A percentile compares a stretch with the other conserved stretches of the same genome.
phyloP scores from a whole-genome alignment of 2,888 invertebrate species.

The Leptothorax acervorum region DNA sequence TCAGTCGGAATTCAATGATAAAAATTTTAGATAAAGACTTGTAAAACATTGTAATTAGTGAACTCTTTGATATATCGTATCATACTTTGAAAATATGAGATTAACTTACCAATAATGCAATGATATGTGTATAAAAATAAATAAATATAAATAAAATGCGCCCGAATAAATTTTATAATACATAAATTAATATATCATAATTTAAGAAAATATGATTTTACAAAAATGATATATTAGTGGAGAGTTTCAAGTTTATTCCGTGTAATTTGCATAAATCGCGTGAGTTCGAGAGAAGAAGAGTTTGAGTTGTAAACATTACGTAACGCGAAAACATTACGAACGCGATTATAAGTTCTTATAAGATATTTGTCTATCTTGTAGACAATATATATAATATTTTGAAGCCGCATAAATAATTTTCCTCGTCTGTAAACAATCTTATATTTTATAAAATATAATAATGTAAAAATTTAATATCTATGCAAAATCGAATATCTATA shows the following conservation, averaged over 20 bases:
- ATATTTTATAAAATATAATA: not conserved
- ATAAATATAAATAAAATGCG: not conserved
- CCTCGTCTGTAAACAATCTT: not conserved
- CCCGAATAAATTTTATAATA: not conserved
- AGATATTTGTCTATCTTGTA: not conserved
- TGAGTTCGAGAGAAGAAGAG: not conserved
- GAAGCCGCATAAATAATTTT: not conserved
- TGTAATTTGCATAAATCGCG: not conserved
- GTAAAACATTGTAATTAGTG: not conserved
- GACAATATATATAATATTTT: not conserved
- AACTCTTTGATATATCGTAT: not conserved
- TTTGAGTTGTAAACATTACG: constrained; percentile 17
- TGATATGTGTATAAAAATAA: not conserved
- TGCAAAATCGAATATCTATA: not conserved
- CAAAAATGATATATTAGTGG: not conserved
- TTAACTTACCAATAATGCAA: not conserved
- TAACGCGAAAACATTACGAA: not conserved
- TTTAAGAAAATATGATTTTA: not conserved
- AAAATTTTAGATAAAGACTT: not conserved
- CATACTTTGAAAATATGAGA: not conserved
- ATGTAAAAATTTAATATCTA: not conserved
- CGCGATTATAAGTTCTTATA: not conserved
- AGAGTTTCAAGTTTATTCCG: not conserved
- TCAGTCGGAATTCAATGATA: not conserved
- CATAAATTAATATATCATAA: not conserved